Base-by-base conservation (phyloP, 2,113 vertebrate genomes). In the Petroica traversi region DNA sequence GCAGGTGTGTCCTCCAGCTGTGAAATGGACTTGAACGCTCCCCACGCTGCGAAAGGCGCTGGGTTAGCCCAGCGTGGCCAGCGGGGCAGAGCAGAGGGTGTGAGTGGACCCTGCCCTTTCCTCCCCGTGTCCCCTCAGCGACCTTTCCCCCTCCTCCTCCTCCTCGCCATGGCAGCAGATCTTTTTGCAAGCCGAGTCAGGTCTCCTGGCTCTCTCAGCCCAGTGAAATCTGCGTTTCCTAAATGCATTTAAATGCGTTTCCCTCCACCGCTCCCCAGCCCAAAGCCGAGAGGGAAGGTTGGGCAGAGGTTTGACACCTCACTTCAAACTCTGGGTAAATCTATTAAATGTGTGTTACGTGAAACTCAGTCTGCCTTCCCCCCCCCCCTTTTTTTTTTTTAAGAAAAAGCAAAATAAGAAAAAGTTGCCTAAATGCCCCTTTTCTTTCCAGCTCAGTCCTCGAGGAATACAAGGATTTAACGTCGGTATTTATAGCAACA, bases 1-100 rank as follows among this genome's bases (percentile, higher is more conserved):
- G 96, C 95, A 94, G 96, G 92, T 93, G 93, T 74, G 64, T 94
- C 89, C 96, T 91, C 48, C 22, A 13, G 34, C 75, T 96, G 92
- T 63, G 88, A 95, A 66, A 45, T 69, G 69, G 76, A 45, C 23
- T 58, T 43, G 84, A 96, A 66, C 14, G 15, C 25, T 87, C 90
- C 52, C 43, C 24, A 4, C n/a, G 54, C 51, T 57, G 26, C 6
- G 68, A 77, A 57, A 81, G 59, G 10, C 38, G 68, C 62, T 57
- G 85, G 63, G 52, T 55, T 45, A 76, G 34, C 36, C 3, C 3
- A 8, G 20, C 33, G 14, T 36, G 69, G 62, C 33, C 2, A 22
- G 38, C 2, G 19, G n/a, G n/a, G 54, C 61, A 51, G 29, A 75
- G 43, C 4, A 0, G 6, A 64, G 51, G 58, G 11, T 3, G 5